Evolutionary conservation across 2,797 vertebrate species (phyloP).

Genomic region (Ptychobarbus kaznakovi): DNA sequence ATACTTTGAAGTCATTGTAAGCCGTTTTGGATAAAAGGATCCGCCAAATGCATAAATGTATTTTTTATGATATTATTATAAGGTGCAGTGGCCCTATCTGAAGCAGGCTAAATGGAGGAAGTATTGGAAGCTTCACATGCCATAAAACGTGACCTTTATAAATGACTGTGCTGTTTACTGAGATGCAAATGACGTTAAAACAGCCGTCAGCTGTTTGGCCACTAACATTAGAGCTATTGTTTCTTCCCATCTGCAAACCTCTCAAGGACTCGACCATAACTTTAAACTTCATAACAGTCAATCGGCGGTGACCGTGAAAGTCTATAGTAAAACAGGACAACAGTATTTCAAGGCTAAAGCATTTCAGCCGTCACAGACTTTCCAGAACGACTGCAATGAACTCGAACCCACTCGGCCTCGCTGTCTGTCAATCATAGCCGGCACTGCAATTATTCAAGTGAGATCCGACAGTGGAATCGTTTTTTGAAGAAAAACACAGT

Average conservation of each 20-base stretch:
- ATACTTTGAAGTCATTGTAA: not conserved
- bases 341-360: not conserved
- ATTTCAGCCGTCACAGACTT: not conserved
- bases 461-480: not conserved
- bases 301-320: not conserved
- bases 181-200: slow-evolving; percentile 66
- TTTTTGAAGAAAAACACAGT: not conserved
- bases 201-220: not conserved
- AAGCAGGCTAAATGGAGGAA: not conserved
- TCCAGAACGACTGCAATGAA: not conserved
- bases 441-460: slow-evolving; percentile 2
- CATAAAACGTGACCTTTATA: slow-evolving; percentile 70
- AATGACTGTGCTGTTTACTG: slow-evolving; percentile 63
- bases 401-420: not conserved
- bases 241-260: slow-evolving; percentile 51
- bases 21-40: not conserved
- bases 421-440: slow-evolving; percentile 19
- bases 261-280: slow-evolving; percentile 13
- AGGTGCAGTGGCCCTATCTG: not conserved
- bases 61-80: not conserved
- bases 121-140: slow-evolving; percentile 7
- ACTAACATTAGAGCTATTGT: slow-evolving; percentile 40
- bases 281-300: slow-evolving; percentile 17
- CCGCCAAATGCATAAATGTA: not conserved
- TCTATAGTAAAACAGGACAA: not conserved